phyloP scores from a whole-genome alignment of 2,888 invertebrate species.

The Campopleginae sp. region DNA sequence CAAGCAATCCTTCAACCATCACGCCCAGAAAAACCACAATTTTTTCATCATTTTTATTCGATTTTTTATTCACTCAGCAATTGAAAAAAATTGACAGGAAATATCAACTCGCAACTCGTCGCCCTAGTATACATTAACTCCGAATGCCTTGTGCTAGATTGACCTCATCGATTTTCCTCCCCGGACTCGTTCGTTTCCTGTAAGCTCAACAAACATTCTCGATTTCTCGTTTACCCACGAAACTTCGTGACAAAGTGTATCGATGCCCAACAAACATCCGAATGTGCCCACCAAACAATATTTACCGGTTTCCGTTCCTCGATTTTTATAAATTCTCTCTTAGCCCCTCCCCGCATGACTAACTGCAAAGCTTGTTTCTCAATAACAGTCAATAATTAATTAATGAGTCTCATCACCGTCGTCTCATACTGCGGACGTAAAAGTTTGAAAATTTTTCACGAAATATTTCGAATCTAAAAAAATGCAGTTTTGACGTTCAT shows the following conservation, averaged over 20 bases:
- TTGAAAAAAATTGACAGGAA: neutral
- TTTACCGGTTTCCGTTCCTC: neutral
- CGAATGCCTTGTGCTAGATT: neutral
- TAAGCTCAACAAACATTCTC: neutral
- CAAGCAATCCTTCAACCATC: neutral
- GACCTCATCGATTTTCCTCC: neutral
- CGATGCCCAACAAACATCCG: constrained; percentile 11
- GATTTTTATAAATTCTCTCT: neutral
- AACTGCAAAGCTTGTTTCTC: neutral
- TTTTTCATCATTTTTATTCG: neutral
- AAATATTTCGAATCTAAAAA: neutral
- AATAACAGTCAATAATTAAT: neutral
- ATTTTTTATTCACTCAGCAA: neutral
- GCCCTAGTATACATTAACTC: neutral
- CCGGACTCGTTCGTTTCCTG: neutral
- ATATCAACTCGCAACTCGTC: neutral
- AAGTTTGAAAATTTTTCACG: neutral
- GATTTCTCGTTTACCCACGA: neutral
- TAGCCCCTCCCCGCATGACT: neutral
- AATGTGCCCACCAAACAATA: neutral
- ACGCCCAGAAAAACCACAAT: neutral
- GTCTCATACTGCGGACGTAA: neutral
- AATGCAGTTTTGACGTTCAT: neutral
- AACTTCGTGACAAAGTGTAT: neutral
- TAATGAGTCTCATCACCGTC: neutral